Percentiles rank a stretch among this genome's conserved stretches.
Conservation (phyloP, 1,140 invertebrate genomes). For the Brachionus angularis region DNA sequence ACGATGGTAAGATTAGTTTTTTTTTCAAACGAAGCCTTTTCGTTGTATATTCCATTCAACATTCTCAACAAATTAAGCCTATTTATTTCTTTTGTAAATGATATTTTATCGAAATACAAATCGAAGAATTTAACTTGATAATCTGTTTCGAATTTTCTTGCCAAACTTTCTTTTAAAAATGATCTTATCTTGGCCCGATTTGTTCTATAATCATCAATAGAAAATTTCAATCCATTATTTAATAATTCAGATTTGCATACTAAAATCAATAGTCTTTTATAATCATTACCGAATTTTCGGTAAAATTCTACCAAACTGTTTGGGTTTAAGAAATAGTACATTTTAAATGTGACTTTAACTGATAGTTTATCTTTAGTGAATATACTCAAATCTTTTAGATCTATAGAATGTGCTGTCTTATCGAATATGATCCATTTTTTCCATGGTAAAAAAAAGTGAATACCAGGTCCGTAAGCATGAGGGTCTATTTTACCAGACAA, state of each 20-base stretch:
- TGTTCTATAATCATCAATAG: slow-evolving; percentile 11
- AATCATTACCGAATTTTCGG: slow-evolving; percentile 18
- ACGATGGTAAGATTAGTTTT: not conserved
- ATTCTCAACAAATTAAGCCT: not conserved
- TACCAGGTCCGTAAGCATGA: not conserved
- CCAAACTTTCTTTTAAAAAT: not conserved
- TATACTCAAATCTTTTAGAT: not conserved
- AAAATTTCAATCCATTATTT: slow-evolving; percentile 22
- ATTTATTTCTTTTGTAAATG: slow-evolving; percentile 23
- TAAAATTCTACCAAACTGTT: not conserved
- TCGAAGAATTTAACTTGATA: not conserved
- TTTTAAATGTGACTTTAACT: not conserved
- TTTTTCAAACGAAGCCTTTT: slow-evolving; percentile 19
- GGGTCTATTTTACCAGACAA: not conserved
- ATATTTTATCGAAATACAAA: slow-evolving; percentile 25
- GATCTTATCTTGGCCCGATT: not conserved
- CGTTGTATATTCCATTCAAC: slow-evolving; percentile 4
- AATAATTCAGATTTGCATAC: slow-evolving; percentile 3
- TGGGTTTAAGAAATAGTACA: slow-evolving; percentile 13
- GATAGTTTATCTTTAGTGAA: slow-evolving; percentile 30
- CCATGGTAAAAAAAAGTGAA: slow-evolving; percentile 29
- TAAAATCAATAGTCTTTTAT: not conserved
- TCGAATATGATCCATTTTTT: slow-evolving; percentile 4
- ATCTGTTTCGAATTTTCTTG: slow-evolving; percentile 23
- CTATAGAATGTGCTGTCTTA: not conserved